Base-by-base conservation (phyloP, 2,888 invertebrate genomes). In the Caenorhabditis doughertyi region DNA sequence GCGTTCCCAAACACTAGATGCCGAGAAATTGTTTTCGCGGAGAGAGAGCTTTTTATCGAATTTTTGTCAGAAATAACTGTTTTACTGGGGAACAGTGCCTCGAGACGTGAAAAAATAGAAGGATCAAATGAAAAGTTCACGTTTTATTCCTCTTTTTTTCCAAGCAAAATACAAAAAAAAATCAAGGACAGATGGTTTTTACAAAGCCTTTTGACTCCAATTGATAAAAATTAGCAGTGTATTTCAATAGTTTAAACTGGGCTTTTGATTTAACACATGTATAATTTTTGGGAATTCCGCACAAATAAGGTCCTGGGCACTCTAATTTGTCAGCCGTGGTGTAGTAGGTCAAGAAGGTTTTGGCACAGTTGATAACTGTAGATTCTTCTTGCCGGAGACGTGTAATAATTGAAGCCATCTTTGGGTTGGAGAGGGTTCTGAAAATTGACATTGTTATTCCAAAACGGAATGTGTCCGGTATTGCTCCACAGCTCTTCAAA, bases 161-260 rank as follows among this genome's bases (percentile, higher is more conserved):
- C 32, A 56, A 53, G 27, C 23, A 27, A 51, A 21, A 51, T 8
- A 13, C 23, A n/a, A 23, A 51, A 55, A 39, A 35, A 39, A 39
- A 23, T 58, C 67, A 67, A 0, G 32, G 49, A 21, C 68, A 68
- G 18, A 51, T 25, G 35, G 56, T 58, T 7, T 35, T 56, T 2
- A 29, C 47, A 25, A 70, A 68, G 1, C 25, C 68, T 39, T 68
- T 62, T n/a, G 62, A 60, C 5, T 35, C 32, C 0, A 68, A 32
- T 16, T 68, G 77, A 68, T 77, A 77, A 44, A 77, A 77, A 62
- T 77, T 77, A 0, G 68, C 62, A 16, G 68, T 77, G 29, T 67
- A 77, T 25, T 53, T 68, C 23, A 77, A 25, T 13, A 68, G 23
- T 35, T 68, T 18, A 27, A 77, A 77, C 1, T 56, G 39, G 7